Evolutionary conservation across 2,888 invertebrate species (phyloP), one percentile per base, ranked within the genome.

Genomic region (Subacronicta megacephala): DNA sequence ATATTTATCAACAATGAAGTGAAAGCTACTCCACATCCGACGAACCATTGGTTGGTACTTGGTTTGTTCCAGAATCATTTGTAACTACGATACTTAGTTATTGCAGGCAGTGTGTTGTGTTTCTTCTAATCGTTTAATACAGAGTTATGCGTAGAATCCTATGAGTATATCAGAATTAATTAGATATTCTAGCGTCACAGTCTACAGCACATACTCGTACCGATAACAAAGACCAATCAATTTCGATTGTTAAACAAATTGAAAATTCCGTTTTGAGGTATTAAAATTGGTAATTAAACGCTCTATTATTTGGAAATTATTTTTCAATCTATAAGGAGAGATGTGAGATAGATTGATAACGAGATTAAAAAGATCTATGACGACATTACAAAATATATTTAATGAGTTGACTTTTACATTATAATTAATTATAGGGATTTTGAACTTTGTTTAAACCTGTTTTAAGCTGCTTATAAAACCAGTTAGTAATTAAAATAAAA

Each of bases 61-160:
- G 31, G 56, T 56, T 50, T 37, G 29, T 69, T 68, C 70, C 60
- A 73, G 74, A 73, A 68, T 37, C 31, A 49, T 51, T 40, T 47
- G 40, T 55, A 40, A 45, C 31, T 38, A 18, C 37, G 37, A 50
- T 23, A n/a, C n/a, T n/a, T n/a, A 57, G 12, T 36, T 42, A 38
- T 29, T 57, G 42, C 44, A 44, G 35, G 42, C 23, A 35, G 20
- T 33, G 13, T 40, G 29, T 20, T 7, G 7, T 46, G 4, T 46
- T 64, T 33, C 10, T 20, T 37, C 26, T n/a, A 18, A 16, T 20
- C 6, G 33, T 40, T 31, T 38, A 23, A 50, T 15, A 0, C 36
- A 31, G 7, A 31, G 6, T 23, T 44, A 44, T 49, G 37, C 20
- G 3, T 15, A 46, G 42, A 58, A 58, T 12, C 7, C n/a, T 15